Percentiles rank a stretch among this genome's conserved stretches.
Conservation (phyloP, 1,140 invertebrate genomes). For the Ephestia elutella region DNA sequence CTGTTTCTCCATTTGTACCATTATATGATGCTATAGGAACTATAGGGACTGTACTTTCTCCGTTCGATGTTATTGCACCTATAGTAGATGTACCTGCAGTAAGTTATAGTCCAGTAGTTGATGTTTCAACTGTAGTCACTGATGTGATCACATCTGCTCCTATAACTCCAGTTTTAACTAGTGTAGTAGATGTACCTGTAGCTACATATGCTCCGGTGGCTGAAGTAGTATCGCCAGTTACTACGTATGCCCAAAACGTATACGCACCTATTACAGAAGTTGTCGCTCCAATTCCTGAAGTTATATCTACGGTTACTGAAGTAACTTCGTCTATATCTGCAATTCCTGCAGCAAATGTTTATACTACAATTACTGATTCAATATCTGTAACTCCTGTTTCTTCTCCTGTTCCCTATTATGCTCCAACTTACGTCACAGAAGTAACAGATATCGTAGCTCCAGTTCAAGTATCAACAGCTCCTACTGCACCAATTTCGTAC, state of each 20-base stretch:
- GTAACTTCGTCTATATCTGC: not conserved
- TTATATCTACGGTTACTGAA: not conserved
- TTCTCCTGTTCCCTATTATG: not conserved
- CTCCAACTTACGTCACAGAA: not conserved
- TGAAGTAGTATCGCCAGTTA: conserved; percentile 17
- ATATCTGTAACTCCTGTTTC: not conserved
- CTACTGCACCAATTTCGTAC: not conserved
- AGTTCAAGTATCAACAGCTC: not conserved
- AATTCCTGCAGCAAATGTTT: not conserved
- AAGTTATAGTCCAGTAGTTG: conserved; percentile 5
- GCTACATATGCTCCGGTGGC: not conserved
- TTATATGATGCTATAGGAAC: conserved; percentile 21
- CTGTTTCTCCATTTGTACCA: conserved; percentile 10
- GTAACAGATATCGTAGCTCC: not conserved
- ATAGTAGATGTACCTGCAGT: conserved; percentile 6
- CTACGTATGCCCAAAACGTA: not conserved
- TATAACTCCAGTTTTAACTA: not conserved
- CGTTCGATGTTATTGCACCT: conserved; percentile 8
- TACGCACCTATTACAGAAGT: conserved; percentile 1
- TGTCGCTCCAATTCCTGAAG: not conserved
- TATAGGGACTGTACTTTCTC: conserved; percentile 10
- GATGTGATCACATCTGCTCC: conserved; percentile 21
- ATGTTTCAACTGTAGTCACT: conserved; percentile 12
- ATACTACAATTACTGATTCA: not conserved
- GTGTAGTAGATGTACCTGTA: not conserved